phyloP scores from a whole-genome alignment of 2,888 invertebrate species.

The Melikaiella ostensackeni region DNA sequence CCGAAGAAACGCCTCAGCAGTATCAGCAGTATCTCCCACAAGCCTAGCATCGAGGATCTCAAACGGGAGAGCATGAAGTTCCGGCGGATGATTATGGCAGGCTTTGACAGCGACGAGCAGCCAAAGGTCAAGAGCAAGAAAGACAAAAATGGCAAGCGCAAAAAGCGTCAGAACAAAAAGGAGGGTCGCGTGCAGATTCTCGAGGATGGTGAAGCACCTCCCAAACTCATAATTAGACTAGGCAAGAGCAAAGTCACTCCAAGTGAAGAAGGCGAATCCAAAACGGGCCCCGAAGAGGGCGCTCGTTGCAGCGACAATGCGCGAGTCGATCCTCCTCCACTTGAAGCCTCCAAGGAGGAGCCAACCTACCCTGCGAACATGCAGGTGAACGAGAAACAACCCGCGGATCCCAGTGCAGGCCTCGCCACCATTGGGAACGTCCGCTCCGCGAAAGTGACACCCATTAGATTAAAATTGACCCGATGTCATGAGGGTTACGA shows the following conservation, averaged over 20 bases:
- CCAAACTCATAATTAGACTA: constrained; percentile 88
- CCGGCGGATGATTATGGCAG: constrained; percentile 89
- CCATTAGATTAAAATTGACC: constrained; percentile 90
- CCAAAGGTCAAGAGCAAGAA: constrained; percentile 76
- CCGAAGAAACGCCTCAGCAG: constrained; percentile 88
- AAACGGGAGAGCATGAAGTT: constrained; percentile 93
- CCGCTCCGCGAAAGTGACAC: constrained; percentile 84
- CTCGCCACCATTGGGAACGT: constrained; percentile 79
- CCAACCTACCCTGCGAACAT: constrained; percentile 42
- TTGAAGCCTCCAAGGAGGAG: constrained; percentile 47
- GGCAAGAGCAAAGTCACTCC: constrained; percentile 71
- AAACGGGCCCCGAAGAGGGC: constrained; percentile 19
- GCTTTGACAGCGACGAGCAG: constrained; percentile 84
- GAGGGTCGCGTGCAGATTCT: constrained; percentile 80
- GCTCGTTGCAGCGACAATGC: constrained; percentile 44
- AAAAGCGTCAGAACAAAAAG: constrained; percentile 77
- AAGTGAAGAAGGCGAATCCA: constrained; percentile 26
- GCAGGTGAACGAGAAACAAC: constrained; percentile 68
- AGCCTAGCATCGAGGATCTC: constrained; percentile 86
- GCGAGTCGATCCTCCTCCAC: constrained; percentile 62
- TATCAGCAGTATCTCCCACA: constrained; percentile 73
- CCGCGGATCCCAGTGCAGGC: constrained; percentile 69
- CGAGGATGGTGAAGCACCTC: constrained; percentile 80
- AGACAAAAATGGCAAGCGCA: constrained; percentile 80
- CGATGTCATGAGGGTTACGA: constrained; percentile 87